Evolutionary conservation across 1,140 invertebrate species (phyloP).

Genomic region (Maconellicoccus hirsutus): DNA sequence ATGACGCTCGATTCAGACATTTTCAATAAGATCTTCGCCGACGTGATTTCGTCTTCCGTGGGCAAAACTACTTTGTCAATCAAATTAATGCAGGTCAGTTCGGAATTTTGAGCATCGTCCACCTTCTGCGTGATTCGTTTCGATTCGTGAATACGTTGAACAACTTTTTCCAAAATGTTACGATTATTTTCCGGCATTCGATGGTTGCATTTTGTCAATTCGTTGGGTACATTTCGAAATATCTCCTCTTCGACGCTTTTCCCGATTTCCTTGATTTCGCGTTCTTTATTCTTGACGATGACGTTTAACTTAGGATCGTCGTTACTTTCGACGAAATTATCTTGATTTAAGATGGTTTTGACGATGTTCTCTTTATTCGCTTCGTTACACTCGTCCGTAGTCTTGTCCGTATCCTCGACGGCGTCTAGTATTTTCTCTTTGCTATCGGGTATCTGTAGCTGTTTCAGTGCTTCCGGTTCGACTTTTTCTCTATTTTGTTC

Average conservation of each 20-base stretch:
- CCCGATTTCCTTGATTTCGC: not conserved
- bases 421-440: not conserved
- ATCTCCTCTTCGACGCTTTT: not conserved
- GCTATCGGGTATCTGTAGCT: not conserved
- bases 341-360: slow-evolving; percentile 5
- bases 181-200: slow-evolving; percentile 11
- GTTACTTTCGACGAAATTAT: not conserved
- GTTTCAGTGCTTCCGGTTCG: not conserved
- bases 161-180: slow-evolving; percentile 14
- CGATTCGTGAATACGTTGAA: slow-evolving; percentile 9
- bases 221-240: not conserved
- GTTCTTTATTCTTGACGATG: slow-evolving; percentile 1
- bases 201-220: not conserved
- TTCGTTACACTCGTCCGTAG: not conserved
- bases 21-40: not conserved
- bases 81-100: not conserved
- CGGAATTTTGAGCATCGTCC: not conserved
- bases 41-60: slow-evolving; percentile 8
- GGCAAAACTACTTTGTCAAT: not conserved
- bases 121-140: slow-evolving; percentile 15
- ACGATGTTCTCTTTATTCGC: slow-evolving; percentile 14
- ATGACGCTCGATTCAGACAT: slow-evolving; percentile 10
- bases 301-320: not conserved
- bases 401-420: not conserved
- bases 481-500: not conserved